Evolutionary conservation across 2,888 invertebrate species (phyloP).

Genomic region (Tenthredo amoena): DNA sequence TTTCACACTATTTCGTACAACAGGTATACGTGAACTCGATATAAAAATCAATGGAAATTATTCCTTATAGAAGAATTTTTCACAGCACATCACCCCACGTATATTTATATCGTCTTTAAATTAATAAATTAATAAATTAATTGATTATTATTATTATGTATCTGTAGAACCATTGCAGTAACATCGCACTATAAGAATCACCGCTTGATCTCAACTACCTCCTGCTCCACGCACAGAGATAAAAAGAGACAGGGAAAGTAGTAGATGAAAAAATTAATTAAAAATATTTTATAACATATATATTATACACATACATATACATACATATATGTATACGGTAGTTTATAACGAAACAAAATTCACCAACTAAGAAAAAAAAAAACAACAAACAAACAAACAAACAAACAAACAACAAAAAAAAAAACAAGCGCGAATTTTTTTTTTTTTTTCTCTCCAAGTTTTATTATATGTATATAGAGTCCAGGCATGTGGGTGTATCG

Average conservation of each 20-base stretch:
- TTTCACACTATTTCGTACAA: too few species aligned
- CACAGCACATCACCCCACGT: conserved; percentile 2
- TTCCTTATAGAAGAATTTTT: not conserved
- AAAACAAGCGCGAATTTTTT: not conserved
- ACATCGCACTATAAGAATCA: not conserved
- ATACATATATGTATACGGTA: not conserved
- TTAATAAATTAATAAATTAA: not conserved
- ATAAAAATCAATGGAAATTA: not conserved
- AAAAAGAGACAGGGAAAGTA: not conserved
- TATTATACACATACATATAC: not conserved
- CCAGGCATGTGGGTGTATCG: not conserved
- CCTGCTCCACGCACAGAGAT: not conserved
- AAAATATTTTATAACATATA: not conserved
- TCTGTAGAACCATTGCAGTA: not conserved
- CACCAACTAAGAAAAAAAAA: not conserved
- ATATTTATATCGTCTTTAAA: not conserved
- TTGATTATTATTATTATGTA: not conserved
- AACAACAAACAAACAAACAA: not conserved
- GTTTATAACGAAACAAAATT: not conserved
- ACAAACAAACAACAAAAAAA: not conserved
- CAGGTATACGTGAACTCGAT: too few species aligned
- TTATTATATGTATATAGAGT: not conserved
- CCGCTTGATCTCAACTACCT: not conserved
- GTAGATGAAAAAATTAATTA: not conserved
- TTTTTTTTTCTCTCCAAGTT: not conserved